Percentiles rank a stretch among this genome's conserved stretches.
phyloP scores from a whole-genome alignment of 2,888 invertebrate genomes.

The Sialis fuliginosa region DNA sequence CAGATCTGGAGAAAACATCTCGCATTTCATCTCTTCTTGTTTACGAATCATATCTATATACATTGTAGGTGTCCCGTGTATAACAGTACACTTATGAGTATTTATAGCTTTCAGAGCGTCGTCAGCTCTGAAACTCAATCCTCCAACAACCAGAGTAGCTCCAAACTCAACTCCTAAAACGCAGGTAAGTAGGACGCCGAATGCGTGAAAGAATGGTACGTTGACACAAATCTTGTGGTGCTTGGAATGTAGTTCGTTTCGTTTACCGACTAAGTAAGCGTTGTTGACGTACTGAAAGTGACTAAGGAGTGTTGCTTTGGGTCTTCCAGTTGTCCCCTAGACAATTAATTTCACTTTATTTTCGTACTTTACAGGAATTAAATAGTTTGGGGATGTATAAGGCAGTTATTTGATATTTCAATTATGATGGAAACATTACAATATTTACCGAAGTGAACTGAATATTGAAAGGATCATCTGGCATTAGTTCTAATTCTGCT shows the following conservation, averaged over 20 bases:
- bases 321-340: constrained; percentile 34
- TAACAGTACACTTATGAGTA: constrained; percentile 49
- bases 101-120: constrained; percentile 42
- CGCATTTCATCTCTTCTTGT: constrained; percentile 26
- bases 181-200: constrained; percentile 48
- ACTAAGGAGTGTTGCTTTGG: constrained; percentile 56
- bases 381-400: no score
- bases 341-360: constrained; percentile 8
- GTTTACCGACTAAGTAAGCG: constrained; percentile 39
- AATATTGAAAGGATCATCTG: constrained; percentile 55
- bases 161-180: constrained; percentile 39
- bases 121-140: constrained; percentile 38
- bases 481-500: constrained; percentile 30
- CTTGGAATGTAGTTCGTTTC: constrained; percentile 26
- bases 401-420: no score
- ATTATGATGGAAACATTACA: no score
- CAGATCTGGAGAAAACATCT: constrained; percentile 28
- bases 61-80: constrained; percentile 77
- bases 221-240: constrained; percentile 39
- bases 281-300: constrained; percentile 67
- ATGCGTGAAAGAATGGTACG: constrained; percentile 71
- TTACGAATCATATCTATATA: constrained; percentile 52
- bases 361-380: no score
- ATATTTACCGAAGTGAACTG: constrained; percentile 57
- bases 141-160: constrained; percentile 40